These are phyloP conservation scores for Lichenostomus cassidix DNA, from an alignment of 2,113 vertebrate species.

Conservation along the genomic window DNA sequence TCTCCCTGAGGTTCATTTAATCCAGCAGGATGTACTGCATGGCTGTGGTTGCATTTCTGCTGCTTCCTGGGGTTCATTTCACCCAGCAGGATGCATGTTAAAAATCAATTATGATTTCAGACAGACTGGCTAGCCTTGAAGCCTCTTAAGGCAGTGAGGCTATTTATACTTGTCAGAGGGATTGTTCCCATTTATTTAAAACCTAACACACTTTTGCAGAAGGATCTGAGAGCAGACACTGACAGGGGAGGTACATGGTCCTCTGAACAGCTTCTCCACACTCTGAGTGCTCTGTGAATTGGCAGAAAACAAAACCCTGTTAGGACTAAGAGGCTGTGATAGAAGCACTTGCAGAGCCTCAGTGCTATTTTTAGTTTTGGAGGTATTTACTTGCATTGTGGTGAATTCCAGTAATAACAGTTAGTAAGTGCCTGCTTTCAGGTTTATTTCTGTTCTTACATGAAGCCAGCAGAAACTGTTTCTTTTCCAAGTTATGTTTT, in stretches of 20 bases:
- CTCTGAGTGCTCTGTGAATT: not conserved
- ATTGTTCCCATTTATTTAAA: not conserved
- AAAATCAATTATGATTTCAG: conserved; percentile 9
- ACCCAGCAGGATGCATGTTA: not conserved
- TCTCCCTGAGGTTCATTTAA: not conserved
- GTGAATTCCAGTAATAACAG: conserved; percentile 36
- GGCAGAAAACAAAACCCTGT: conserved; percentile 19
- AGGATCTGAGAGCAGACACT: not conserved
- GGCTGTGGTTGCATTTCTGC: not conserved
- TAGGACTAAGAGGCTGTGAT: conserved; percentile 3
- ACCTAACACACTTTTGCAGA: not conserved
- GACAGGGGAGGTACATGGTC: not conserved
- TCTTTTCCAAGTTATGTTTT: not conserved
- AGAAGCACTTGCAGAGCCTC: conserved; percentile 9
- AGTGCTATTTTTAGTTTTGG: not conserved
- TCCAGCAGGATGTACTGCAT: conserved; percentile 60
- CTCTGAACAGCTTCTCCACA: conserved; percentile 12
- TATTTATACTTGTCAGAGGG: not conserved
- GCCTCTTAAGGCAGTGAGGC: not conserved
- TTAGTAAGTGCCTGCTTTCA: conserved; percentile 28
- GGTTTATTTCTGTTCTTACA: conserved; percentile 26
- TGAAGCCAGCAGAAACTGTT: not conserved
- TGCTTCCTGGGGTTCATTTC: not conserved
- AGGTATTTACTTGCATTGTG: conserved; percentile 34
- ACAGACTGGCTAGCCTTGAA: not conserved